A percentile compares a stretch with the other conserved stretches of the same genome.
Evolutionary conservation across 2,888 invertebrate species (phyloP).

Genomic region (Parochlus steinenii): DNA sequence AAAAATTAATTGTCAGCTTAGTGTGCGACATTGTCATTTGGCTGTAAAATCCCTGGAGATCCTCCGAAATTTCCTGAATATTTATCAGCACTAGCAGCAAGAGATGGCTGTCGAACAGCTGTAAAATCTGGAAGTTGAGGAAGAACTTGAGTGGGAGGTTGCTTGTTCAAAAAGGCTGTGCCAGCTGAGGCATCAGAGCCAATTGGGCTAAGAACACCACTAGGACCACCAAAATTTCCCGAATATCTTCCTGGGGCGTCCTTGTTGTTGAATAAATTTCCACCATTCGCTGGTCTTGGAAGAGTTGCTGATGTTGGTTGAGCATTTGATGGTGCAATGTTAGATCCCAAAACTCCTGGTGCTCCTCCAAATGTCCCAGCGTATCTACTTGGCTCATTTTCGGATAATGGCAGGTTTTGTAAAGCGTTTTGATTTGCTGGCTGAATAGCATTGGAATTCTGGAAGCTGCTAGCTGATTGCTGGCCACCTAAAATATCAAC

Average conservation of each 20-base stretch:
- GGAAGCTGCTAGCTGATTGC: too few relatives aligned
- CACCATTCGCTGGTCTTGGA: too few relatives aligned
- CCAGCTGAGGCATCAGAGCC: neutral
- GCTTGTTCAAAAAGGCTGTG: neutral
- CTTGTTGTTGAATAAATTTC: too few relatives aligned
- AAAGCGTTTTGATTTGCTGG: too few relatives aligned
- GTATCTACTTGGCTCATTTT: neutral
- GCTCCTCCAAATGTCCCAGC: conserved; percentile 1
- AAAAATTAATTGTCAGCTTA: too few relatives aligned
- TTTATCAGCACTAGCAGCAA: neutral
- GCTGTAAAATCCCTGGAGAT: neutral
- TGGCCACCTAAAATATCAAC: too few relatives aligned
- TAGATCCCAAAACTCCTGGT: conserved; percentile 1
- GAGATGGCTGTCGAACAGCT: neutral
- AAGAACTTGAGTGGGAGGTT: neutral
- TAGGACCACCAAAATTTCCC: neutral
- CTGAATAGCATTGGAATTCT: too few relatives aligned
- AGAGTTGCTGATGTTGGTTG: neutral
- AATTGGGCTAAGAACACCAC: neutral
- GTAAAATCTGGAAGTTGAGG: neutral
- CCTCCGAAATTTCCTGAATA: conserved; percentile 1
- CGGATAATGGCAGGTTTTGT: too few relatives aligned
- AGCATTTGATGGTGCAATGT: neutral
- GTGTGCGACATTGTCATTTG: too few relatives aligned
- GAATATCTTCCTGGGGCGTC: neutral